phyloP scores from a whole-genome alignment of 2,888 invertebrate genomes.

The Agrilus mali region DNA sequence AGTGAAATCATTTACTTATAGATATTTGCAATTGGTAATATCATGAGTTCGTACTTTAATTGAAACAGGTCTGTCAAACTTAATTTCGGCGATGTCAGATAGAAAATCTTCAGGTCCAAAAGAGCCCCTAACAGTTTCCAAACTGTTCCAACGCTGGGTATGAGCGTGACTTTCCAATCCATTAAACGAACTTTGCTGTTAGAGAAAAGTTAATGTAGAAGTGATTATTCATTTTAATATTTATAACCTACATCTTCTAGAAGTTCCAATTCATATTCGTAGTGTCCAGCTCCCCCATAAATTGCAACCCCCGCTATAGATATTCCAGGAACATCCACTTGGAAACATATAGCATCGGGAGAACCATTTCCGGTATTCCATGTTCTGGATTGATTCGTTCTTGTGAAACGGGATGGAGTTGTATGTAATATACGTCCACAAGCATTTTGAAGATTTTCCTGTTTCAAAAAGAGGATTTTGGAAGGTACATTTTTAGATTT shows the following conservation, averaged over 20 bases:
- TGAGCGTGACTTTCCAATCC: slow-evolving; percentile 42
- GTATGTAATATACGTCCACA: slow-evolving; percentile 68
- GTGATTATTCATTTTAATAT: background rate
- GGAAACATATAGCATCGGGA: slow-evolving; percentile 91
- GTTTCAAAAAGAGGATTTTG: background rate
- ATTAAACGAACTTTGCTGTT: slow-evolving; percentile 36
- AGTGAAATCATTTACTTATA: slow-evolving; percentile 4
- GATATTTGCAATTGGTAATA: background rate
- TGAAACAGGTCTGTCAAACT: slow-evolving; percentile 77
- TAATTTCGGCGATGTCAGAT: slow-evolving; percentile 80
- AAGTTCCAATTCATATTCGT: slow-evolving; percentile 84
- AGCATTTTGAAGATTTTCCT: slow-evolving; percentile 59
- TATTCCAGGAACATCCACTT: slow-evolving; percentile 81
- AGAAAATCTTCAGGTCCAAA: slow-evolving; percentile 76
- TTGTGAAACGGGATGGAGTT: slow-evolving; percentile 82
- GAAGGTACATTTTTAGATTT: too few species aligned
- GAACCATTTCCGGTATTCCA: slow-evolving; percentile 98
- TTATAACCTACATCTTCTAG: slow-evolving; percentile 55
- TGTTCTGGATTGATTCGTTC: slow-evolving; percentile 76
- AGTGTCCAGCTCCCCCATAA: slow-evolving; percentile 79
- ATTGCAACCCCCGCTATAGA: slow-evolving; percentile 81
- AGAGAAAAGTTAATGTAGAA: background rate
- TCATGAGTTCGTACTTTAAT: slow-evolving; percentile 50
- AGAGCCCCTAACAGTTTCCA: slow-evolving; percentile 72
- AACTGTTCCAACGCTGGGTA: slow-evolving; percentile 75